phyloP scores from a whole-genome alignment of 2,797 vertebrate genomes.

The Cyclura pinguis region DNA sequence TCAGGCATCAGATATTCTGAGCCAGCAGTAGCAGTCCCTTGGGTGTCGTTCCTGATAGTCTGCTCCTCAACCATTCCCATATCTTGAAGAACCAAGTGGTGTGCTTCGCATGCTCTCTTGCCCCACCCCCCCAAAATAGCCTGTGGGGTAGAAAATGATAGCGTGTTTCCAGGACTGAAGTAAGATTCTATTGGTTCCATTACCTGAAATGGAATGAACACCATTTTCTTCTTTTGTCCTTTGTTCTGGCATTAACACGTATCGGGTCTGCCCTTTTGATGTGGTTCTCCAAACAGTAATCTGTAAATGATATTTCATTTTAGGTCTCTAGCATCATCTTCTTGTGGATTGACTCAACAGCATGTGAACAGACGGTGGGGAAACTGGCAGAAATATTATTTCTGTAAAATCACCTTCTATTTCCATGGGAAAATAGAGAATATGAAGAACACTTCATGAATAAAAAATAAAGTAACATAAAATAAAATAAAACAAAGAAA shows the following conservation, averaged over 20 bases:
- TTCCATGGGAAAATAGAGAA: slow-evolving; percentile 4
- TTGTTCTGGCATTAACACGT: slow-evolving; percentile 13
- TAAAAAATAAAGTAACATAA: background rate
- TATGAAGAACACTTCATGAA: background rate
- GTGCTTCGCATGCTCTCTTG: too few relatives aligned
- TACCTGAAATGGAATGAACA: too few relatives aligned
- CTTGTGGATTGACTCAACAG: slow-evolving; percentile 24
- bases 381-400: background rate
- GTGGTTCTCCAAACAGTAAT: background rate
- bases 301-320: slow-evolving; percentile 40
- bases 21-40: too few relatives aligned
- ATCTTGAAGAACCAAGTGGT: too few relatives aligned
- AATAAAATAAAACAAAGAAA: background rate
- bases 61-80: too few relatives aligned
- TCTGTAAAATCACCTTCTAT: background rate
- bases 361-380: background rate
- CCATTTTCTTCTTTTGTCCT: too few relatives aligned
- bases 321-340: slow-evolving; percentile 26
- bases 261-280: slow-evolving; percentile 55
- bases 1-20: too few relatives aligned
- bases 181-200: too few relatives aligned
- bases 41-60: too few relatives aligned
- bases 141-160: too few relatives aligned
- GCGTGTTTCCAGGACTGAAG: too few relatives aligned
- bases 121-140: too few relatives aligned